A percentile compares a stretch with the other conserved stretches of the same genome.
These are phyloP conservation scores for Burhinus bistriatus DNA, from an alignment of 2,113 vertebrate species.

Conservation along the genomic window DNA sequence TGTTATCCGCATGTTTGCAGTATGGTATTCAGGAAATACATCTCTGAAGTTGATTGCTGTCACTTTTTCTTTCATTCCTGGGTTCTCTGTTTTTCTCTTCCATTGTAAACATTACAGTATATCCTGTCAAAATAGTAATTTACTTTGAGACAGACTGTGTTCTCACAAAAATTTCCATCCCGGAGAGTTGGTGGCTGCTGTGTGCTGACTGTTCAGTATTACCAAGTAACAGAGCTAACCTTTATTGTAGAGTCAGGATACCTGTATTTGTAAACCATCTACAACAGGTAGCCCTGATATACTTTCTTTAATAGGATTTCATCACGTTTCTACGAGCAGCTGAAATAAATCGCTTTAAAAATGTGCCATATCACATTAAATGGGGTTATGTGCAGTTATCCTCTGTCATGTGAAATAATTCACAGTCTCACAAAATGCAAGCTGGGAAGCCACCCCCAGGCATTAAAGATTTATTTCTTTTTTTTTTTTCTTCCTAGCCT, in stretches of 20 bases:
- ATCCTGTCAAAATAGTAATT: conserved; percentile 32
- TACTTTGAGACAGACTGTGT: not conserved
- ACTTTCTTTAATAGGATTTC: conserved; percentile 58
- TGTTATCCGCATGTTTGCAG: not conserved
- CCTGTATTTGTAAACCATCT: conserved; percentile 48
- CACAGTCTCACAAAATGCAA: conserved; percentile 26
- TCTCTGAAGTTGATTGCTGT: not conserved
- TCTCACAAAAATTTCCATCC: not conserved
- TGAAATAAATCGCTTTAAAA: conserved; percentile 67
- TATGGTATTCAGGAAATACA: not conserved
- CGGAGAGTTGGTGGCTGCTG: not conserved
- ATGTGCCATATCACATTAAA: conserved; percentile 48
- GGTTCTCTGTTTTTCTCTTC: not conserved
- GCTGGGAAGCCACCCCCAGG: not conserved
- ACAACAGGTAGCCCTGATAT: conserved; percentile 2
- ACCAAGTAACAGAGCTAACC: conserved; percentile 7
- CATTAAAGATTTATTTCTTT: not conserved
- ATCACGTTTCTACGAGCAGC: conserved; percentile 17
- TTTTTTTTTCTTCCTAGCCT: not conserved
- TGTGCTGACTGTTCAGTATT: not conserved
- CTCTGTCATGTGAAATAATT: conserved; percentile 31
- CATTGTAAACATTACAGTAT: not conserved
- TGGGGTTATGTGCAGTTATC: conserved; percentile 53
- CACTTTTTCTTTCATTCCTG: not conserved
- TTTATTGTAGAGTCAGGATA: conserved; percentile 18